Evolutionary conservation across 2,797 vertebrate genomes (phyloP).

Genomic region (Gobio occitaniae): DNA sequence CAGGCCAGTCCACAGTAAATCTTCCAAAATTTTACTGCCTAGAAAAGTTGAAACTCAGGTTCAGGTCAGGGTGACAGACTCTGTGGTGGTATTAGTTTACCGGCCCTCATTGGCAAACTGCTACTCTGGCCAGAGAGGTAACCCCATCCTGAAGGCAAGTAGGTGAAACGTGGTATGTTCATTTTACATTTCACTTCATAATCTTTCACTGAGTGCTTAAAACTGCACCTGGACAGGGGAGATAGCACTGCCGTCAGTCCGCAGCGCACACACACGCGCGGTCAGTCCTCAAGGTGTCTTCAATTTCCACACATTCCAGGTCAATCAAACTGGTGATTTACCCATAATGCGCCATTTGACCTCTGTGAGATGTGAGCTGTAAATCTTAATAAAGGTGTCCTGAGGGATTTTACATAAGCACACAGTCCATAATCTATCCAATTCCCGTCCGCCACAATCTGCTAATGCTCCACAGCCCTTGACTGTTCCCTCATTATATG

Average conservation of each 20-base stretch:
- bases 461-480: conserved; percentile 38
- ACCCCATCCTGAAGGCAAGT: conserved; percentile 50
- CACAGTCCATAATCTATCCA: conserved; percentile 48
- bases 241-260: conserved; percentile 51
- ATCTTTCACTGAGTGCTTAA: conserved; percentile 39
- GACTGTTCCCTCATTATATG: conserved; percentile 48
- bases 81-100: conserved; percentile 54
- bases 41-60: conserved; percentile 47
- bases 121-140: conserved; percentile 51
- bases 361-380: conserved; percentile 41
- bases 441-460: conserved; percentile 45
- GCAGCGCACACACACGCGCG: neutral
- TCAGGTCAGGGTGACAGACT: conserved; percentile 60
- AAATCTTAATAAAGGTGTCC: conserved; percentile 61
- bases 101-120: conserved; percentile 24
- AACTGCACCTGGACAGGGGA: conserved; percentile 56
- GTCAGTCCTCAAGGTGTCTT: conserved; percentile 60
- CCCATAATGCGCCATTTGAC: conserved; percentile 54
- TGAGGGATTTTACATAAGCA: conserved; percentile 44
- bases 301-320: conserved; percentile 63
- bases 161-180: conserved; percentile 43
- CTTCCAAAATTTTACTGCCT: conserved; percentile 48
- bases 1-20: conserved; percentile 59
- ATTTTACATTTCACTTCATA: conserved; percentile 56
- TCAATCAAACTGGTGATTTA: conserved; percentile 61